Conservation (phyloP, 1,140 invertebrate genomes). For the Amphibalanus amphitrite region DNA sequence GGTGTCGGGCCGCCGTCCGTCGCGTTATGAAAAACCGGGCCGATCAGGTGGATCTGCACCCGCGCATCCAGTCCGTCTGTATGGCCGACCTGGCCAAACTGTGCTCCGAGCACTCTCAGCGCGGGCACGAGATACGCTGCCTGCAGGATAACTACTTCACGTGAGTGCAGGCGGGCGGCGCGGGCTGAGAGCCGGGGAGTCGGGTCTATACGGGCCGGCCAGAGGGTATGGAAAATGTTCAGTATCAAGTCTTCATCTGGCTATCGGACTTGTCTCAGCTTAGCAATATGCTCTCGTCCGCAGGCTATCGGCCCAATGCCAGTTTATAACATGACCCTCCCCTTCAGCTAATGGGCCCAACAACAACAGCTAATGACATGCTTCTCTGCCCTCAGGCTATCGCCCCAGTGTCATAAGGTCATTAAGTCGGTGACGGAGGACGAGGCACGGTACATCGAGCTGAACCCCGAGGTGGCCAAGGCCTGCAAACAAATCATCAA, state of each 20-base stretch:
- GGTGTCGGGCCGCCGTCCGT: constrained; percentile 53
- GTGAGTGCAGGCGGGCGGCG: constrained; percentile 24
- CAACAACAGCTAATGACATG: neutral
- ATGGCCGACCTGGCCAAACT: constrained; percentile 60
- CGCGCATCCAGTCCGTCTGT: constrained; percentile 81
- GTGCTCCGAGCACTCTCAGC: constrained; percentile 65
- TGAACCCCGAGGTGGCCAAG: constrained; percentile 66
- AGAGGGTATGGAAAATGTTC: too few species aligned
- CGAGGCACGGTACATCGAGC: constrained; percentile 53
- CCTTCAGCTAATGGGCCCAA: too few species aligned
- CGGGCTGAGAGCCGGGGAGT: neutral
- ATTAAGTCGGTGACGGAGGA: neutral
- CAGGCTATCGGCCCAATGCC: too few species aligned
- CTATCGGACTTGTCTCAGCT: too few species aligned
- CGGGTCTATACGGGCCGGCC: neutral
- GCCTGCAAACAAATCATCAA: constrained; percentile 68
- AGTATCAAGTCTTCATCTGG: too few species aligned
- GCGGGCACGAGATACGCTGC: constrained; percentile 78
- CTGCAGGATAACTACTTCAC: constrained; percentile 76
- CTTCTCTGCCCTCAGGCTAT: neutral
- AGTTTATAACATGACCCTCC: too few species aligned
- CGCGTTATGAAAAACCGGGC: constrained; percentile 83
- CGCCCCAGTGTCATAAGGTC: neutral
- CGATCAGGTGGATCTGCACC: constrained; percentile 75
- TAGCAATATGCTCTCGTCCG: too few species aligned